A percentile compares a stretch with the other conserved stretches of the same genome.
phyloP scores from a whole-genome alignment of 2,888 invertebrate genomes.

The Luperina testacea region DNA sequence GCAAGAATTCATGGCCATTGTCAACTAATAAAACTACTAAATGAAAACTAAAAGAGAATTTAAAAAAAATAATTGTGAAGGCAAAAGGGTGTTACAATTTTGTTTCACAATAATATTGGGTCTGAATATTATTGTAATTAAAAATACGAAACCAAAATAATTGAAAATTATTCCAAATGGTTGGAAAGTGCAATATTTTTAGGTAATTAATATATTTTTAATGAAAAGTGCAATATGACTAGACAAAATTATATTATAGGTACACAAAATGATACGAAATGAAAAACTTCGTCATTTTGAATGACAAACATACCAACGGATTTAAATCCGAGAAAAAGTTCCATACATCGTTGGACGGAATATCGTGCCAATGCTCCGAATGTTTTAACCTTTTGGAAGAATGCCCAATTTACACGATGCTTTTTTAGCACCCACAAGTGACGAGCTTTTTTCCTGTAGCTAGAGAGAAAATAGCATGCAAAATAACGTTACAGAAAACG shows the following conservation, averaged over 20 bases:
- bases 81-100: background rate
- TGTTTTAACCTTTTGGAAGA: slow-evolving; percentile 16
- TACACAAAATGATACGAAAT: slow-evolving; percentile 4
- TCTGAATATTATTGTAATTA: slow-evolving; percentile 3
- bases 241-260: slow-evolving; percentile 34
- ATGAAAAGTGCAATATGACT: slow-evolving; percentile 54
- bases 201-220: slow-evolving; percentile 8
- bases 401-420: slow-evolving; percentile 18
- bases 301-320: background rate
- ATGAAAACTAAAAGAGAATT: background rate
- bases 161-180: slow-evolving; percentile 21
- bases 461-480: background rate
- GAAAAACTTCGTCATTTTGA: slow-evolving; percentile 4
- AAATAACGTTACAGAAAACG: slow-evolving; percentile 15
- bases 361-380: slow-evolving; percentile 33
- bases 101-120: background rate
- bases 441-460: background rate
- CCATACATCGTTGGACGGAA: slow-evolving; percentile 1
- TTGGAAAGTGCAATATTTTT: slow-evolving; percentile 64
- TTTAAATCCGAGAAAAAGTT: background rate
- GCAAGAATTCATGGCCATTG: slow-evolving; percentile 19
- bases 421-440: background rate
- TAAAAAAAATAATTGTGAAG: too few relatives aligned
- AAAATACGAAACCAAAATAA: slow-evolving; percentile 40
- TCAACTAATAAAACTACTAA: slow-evolving; percentile 1